A percentile compares a stretch with the other conserved stretches of the same genome.
phyloP scores from a whole-genome alignment of 2,113 vertebrate genomes.

The Sclerurus mexicanus region DNA sequence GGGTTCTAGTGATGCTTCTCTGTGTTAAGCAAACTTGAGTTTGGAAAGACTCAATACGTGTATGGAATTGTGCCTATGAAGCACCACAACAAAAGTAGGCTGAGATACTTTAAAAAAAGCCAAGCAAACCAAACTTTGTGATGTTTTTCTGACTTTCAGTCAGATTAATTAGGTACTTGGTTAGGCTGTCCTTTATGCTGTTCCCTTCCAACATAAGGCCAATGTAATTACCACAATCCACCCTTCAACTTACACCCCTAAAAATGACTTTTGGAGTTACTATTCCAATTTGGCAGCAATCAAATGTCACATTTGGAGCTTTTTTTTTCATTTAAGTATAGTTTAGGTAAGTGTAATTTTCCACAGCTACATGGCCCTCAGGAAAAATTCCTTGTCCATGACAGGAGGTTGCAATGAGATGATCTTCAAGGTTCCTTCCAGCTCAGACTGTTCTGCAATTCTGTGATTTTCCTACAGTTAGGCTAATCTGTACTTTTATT shows the following conservation, averaged over 20 bases:
- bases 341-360: neutral
- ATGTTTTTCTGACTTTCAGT: neutral
- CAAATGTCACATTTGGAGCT: neutral
- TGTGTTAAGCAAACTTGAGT: neutral
- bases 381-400: neutral
- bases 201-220: neutral
- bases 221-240: neutral
- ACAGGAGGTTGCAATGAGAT: neutral
- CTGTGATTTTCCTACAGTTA: neutral
- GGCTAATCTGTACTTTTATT: neutral
- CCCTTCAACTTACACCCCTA: neutral
- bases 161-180: neutral
- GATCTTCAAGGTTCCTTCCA: neutral
- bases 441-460: accelerated
- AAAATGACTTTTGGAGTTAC: neutral
- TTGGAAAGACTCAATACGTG: neutral
- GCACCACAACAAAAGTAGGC: neutral
- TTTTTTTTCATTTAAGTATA: too few species aligned
- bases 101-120: neutral
- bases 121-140: neutral
- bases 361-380: neutral
- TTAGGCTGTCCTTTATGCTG: neutral
- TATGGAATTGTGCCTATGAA: neutral
- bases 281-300: neutral
- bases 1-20: neutral